Evolutionary conservation across 2,113 vertebrate genomes (phyloP).

Genomic region (Gambusia holbrooki): DNA sequence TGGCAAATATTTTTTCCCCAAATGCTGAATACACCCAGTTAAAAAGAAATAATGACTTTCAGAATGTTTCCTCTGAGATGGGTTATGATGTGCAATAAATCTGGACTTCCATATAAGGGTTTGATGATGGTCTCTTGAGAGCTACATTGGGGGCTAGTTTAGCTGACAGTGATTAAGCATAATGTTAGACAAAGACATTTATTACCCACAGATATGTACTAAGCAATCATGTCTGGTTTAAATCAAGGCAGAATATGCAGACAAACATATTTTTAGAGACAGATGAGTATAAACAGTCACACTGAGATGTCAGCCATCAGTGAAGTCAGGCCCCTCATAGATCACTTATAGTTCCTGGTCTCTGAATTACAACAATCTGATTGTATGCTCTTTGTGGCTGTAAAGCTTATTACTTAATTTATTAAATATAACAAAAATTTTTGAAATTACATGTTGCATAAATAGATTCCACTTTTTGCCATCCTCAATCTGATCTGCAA

Average conservation of each 20-base stretch:
- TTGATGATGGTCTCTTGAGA: constrained; percentile 37
- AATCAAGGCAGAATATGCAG: not conserved
- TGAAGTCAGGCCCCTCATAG: constrained; percentile 56
- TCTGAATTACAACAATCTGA: constrained; percentile 39
- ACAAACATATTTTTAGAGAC: not conserved
- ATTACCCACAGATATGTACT: constrained; percentile 8
- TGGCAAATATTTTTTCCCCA: not conserved
- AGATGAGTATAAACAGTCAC: constrained; percentile 7
- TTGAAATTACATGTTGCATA: not conserved
- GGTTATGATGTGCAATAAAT: constrained; percentile 36
- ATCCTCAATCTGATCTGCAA: constrained; percentile 20
- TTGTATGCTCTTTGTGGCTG: not conserved
- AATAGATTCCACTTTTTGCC: constrained; percentile 8
- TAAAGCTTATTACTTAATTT: not conserved
- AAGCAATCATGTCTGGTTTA: not conserved
- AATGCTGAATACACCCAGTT: not conserved
- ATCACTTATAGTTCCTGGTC: constrained; percentile 45
- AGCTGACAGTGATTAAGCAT: constrained; percentile 32
- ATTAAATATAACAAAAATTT: not conserved
- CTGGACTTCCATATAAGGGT: constrained; percentile 34
- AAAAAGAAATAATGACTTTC: constrained; percentile 28
- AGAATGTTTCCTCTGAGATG: constrained; percentile 15
- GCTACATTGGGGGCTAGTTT: constrained; percentile 19
- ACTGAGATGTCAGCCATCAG: constrained; percentile 29
- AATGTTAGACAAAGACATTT: constrained; percentile 9